Conservation (phyloP, 2,113 vertebrate genomes). For the Cynocephalus volans region DNA sequence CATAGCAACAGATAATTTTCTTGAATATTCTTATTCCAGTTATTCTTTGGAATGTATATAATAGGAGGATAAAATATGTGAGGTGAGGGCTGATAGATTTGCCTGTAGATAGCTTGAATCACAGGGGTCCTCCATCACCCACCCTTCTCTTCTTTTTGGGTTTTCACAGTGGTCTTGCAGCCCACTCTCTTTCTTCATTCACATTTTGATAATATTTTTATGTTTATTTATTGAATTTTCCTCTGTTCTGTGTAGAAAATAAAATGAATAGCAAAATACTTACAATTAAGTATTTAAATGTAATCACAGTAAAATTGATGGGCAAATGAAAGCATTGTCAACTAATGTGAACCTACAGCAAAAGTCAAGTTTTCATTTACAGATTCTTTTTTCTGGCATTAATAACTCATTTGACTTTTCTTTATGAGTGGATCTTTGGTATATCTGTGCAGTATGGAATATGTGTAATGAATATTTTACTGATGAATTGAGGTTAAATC, state of each 20-base stretch:
- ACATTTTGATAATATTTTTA: conserved; percentile 4
- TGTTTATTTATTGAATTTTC: conserved; percentile 1
- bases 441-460: not conserved
- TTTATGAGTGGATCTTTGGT: conserved; percentile 8
- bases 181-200: conserved; percentile 26
- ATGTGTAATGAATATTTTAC: conserved; percentile 47
- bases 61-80: not conserved
- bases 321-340: conserved; percentile 34
- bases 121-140: not conserved
- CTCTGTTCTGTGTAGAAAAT: not conserved
- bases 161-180: not conserved
- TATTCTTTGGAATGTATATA: not conserved
- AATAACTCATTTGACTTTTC: conserved; percentile 49
- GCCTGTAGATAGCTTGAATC: not conserved
- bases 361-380: conserved; percentile 39
- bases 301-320: conserved; percentile 11
- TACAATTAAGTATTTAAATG: conserved; percentile 59
- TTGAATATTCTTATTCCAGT: not conserved
- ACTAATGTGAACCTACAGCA: not conserved
- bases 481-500: conserved; percentile 36
- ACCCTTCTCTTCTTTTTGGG: not conserved
- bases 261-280: not conserved
- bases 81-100: not conserved
- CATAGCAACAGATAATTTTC: not conserved
- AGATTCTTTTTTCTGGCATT: not conserved